Evolutionary conservation across 2,797 vertebrate species (phyloP), one percentile per base, ranked within the genome.

Genomic region (Poecilia picta): DNA sequence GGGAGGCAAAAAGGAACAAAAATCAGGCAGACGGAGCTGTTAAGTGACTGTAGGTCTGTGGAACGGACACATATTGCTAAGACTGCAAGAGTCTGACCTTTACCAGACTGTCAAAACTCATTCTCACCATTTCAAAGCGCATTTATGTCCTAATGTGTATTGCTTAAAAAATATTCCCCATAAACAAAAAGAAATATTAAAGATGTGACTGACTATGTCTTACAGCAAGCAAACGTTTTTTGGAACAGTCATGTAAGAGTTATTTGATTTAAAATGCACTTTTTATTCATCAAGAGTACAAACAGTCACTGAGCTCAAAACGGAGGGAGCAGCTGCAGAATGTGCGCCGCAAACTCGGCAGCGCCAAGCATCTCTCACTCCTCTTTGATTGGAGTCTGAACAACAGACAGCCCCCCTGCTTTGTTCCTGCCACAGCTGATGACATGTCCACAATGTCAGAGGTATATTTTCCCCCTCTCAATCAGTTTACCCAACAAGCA

Each of bases 381-480:
- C 68, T 15, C 39, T n/a, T 71, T 71, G 68, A 71, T 71, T 71
- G n/a, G 68, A 70, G 39, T 71, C 68, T 43, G 18, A 71, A 71
- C 39, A 71, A 71, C 64, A 68, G 25, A n/a, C 68, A 71, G 41
- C 68, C 68, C 68, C 45, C 39, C 51, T 28, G 36, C 36, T 55
- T 41, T 57, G 68, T 71, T 71, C 13, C 41, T 71, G 68, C 39
- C 41, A 71, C 68, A 28, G 41, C 39, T 43, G 68, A 71, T 71
- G 68, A 71, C 41, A 71, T 71, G 68, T 71, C 41, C 41, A 15
- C 25, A 16, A 71, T 71, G 39, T 45, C 68, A 45, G 25, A 71
- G 41, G 39, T 45, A 71, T 45, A 45, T 45, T 71, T 70, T 28
- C 47, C 43, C 41, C 68, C 23, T 70, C 39, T 45, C 41, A 43